A percentile compares a stretch with the other conserved stretches of the same genome.
phyloP scores from a whole-genome alignment of 2,113 vertebrate species.

The Elaphurus davidianus region DNA sequence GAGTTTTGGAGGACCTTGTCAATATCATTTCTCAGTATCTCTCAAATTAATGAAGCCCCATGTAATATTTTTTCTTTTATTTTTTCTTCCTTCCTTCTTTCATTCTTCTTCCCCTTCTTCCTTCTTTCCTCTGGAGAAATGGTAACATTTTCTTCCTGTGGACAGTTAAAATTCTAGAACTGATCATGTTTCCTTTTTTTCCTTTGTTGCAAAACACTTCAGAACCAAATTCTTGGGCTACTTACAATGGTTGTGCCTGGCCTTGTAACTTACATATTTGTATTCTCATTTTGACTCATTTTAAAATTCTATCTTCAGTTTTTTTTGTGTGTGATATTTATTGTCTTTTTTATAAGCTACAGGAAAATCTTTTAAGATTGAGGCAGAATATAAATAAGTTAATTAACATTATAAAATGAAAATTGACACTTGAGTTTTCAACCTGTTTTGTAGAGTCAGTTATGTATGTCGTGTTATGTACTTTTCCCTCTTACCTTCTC shows the following conservation, averaged over 20 bases:
- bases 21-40: neutral
- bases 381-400: neutral
- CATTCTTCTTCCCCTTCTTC: neutral
- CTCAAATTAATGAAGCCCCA: neutral
- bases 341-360: neutral
- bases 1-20: neutral
- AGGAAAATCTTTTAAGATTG: neutral
- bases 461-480: neutral
- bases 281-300: constrained; percentile 12
- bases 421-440: neutral
- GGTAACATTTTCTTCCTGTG: neutral
- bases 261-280: neutral
- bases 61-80: neutral
- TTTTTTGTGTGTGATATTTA: neutral
- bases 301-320: neutral
- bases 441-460: neutral
- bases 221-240: neutral
- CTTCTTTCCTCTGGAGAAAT: neutral
- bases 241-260: neutral
- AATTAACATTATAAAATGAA: neutral
- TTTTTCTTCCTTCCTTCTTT: neutral
- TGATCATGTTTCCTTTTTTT: neutral
- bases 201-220: neutral
- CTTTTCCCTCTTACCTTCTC: neutral
- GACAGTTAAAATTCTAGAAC: neutral